These are phyloP conservation scores for Hypomecis punctinalis DNA, from an alignment of 2,888 invertebrate genomes.

Conservation along the genomic window DNA sequence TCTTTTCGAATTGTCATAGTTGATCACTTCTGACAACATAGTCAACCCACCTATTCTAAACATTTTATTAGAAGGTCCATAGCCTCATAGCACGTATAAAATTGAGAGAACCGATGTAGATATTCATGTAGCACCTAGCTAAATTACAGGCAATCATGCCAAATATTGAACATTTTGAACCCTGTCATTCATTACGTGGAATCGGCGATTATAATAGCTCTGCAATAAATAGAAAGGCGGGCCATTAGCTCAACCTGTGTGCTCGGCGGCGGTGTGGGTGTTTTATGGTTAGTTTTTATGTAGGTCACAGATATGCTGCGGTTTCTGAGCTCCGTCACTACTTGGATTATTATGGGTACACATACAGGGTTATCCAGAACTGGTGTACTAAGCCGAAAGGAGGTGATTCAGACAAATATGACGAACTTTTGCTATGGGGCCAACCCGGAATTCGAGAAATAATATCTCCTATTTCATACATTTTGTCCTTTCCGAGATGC, in stretches of 20 bases:
- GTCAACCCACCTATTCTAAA: too few species aligned
- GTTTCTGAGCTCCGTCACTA: slow-evolving; percentile 36
- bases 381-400: too few species aligned
- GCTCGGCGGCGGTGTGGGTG: slow-evolving; percentile 43
- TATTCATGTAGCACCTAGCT: not conserved
- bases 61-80: too few species aligned
- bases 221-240: slow-evolving; percentile 48
- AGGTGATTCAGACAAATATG: too few species aligned
- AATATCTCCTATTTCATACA: too few species aligned
- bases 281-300: slow-evolving; percentile 49
- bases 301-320: slow-evolving; percentile 52
- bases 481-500: too few species aligned
- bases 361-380: not conserved
- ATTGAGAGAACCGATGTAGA: too few species aligned
- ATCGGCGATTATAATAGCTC: slow-evolving; percentile 37
- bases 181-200: slow-evolving; percentile 36
- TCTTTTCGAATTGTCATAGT: too few species aligned
- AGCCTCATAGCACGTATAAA: too few species aligned
- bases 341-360: not conserved
- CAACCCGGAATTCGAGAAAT: too few species aligned
- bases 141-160: slow-evolving; percentile 27
- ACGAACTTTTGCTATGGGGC: too few species aligned
- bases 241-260: slow-evolving; percentile 45
- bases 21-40: too few species aligned
- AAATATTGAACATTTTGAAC: slow-evolving; percentile 43